Evolutionary conservation across 2,888 invertebrate species (phyloP), one percentile per base, ranked within the genome.

Genomic region (Shargacucullia verbasci): DNA sequence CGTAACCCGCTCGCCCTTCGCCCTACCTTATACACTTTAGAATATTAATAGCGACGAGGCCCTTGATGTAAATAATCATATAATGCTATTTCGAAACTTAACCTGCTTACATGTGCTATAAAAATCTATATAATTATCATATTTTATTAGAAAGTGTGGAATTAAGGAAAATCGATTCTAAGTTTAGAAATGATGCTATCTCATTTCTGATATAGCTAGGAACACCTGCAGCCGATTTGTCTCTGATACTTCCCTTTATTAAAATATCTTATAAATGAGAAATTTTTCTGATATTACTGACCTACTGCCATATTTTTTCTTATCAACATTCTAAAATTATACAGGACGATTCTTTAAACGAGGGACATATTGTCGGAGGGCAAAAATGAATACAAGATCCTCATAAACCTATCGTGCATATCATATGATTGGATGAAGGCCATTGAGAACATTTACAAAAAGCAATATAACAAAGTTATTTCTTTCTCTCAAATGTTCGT

Each of bases 51-150:
- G 61, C 67, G 61, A 62, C 68, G 58, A 54, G 65, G 73, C 78
- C 76, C 73, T 75, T 67, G 59, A 67, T 69, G 71, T 71, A 69
- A 73, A 78, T 78, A 75, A 77, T 75, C 78, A 68, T 77, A 67
- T 67, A 58, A 62, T 54, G 66, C 53, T 65, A 66, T 75, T 78
- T 70, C 58, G 61, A 67, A 70, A 69, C 61, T 33, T 49, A 55
- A 52, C 29, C 52, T 45, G 59, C 57, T 59, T 58, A 62, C 52
- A 12, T 27, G 14, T 29, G 39, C 35, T 45, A 53, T 60, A 56
- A 56, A 63, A 54, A 31, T 34, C 25, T 20, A 49, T 50, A 29
- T 59, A 48, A 73, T 71, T 62, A 60, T 40, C 31, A 47, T 55
- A 20, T 27, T 53, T 33, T 9, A 34, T 34, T 41, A 43, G 25